phyloP scores from a whole-genome alignment of 2,113 vertebrate genomes.

The Tychaedon coryphoeus region DNA sequence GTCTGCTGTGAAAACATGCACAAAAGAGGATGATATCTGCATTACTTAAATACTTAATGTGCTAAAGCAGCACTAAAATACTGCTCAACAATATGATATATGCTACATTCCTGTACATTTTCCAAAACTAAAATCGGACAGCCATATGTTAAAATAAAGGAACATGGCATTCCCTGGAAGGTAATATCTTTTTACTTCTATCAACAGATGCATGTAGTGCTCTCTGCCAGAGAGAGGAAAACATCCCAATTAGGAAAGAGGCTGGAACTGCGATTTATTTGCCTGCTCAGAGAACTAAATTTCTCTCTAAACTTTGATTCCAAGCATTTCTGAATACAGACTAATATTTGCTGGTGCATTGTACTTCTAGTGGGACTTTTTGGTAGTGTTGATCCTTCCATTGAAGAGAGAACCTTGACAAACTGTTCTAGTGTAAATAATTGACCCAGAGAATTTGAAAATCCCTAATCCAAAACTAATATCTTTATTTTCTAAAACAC shows the following conservation, averaged over 20 bases:
- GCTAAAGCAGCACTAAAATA: background rate
- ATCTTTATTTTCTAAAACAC: background rate
- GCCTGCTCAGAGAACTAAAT: background rate
- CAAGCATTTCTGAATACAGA: background rate
- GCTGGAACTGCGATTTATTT: background rate
- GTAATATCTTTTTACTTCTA: background rate
- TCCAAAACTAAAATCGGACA: background rate
- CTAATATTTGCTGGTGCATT: background rate
- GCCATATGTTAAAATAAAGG: background rate
- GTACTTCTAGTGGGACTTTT: background rate
- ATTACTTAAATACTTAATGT: background rate
- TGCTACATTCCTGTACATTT: background rate
- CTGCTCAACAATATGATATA: background rate
- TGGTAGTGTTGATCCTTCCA: background rate
- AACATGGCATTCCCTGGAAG: background rate
- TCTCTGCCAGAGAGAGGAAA: background rate
- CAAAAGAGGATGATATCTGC: background rate
- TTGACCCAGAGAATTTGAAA: background rate
- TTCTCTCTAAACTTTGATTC: background rate
- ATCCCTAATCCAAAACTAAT: background rate
- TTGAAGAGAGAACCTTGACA: background rate
- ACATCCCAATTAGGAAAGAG: background rate
- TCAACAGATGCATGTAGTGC: background rate
- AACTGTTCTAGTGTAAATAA: background rate
- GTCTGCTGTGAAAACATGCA: background rate